Base-by-base conservation (phyloP, 2,113 vertebrate species). In the Brachirus orientalis region DNA sequence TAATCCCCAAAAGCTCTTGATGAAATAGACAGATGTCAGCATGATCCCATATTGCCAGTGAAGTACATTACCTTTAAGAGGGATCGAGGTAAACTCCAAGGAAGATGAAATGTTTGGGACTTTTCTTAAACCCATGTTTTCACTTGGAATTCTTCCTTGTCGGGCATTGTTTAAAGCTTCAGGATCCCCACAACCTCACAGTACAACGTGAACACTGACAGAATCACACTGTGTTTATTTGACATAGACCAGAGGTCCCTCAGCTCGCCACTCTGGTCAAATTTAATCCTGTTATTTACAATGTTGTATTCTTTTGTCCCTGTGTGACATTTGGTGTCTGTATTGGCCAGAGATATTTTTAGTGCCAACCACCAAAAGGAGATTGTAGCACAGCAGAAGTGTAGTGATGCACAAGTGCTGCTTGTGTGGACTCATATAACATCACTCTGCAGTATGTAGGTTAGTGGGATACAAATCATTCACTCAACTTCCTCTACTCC, bases 321-420 rank as follows among this genome's bases (percentile, higher is more conserved):
- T 14, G 50, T 65, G 59, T 86, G 81, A 79, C 74, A 69, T 80
- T 77, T 69, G 18, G 55, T 68, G 57, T 44, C 68, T 69, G 63
- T 86, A 69, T 72, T 79, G 51, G 51, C 43, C 38, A 13, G 22
- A 56, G 63, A 79, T 80, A 83, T 85, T 88, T 86, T 85, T 85
- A 75, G 81, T 85, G 86, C 84, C 86, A 84, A 69, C 85, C 80
- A 47, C 68, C 85, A 77, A 88, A 73, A 67, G 53, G 56, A 75
- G 80, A 67, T 51, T 2, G 43, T 79, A 84, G 79, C 78, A 75
- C 76, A 71, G 36, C 40, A 7, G 33, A n/a, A 41, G 67, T 79
- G 69, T 45, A 63, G 67, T 61, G 72, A 41, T 56, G n/a, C n/a
- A n/a, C n/a, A n/a, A n/a, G n/a, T n/a, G 70, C 72, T 53, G 58